Evolutionary conservation across 2,797 vertebrate genomes (phyloP), one percentile per base, ranked within the genome.

Genomic region (Brachyrhaphis roseni): DNA sequence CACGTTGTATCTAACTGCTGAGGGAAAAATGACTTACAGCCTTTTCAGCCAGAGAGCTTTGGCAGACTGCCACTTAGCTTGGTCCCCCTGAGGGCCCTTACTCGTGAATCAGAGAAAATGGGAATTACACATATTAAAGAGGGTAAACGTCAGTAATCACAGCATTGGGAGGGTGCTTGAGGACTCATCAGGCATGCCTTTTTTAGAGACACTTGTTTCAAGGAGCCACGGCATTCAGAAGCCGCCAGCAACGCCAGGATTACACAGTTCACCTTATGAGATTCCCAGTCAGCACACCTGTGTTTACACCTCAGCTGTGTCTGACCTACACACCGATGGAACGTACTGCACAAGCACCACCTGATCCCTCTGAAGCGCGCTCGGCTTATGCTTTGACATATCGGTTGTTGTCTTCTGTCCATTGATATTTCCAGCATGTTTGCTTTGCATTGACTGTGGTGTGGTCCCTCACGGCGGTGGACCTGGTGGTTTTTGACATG

Each of bases 111-210:
- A 94, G 92, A 94, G 94, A 95, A 95, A 96, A 95, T 94, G 93
- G 94, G 95, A 96, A 95, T 96, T 96, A 95, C 95, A 95, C 94
- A 95, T 95, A 96, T 96, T 96, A 95, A 96, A 96, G 94, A 94
- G 95, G 95, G 92, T 96, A 95, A 96, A 95, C 93, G 93, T 93
- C 94, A 92, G 95, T 95, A 96, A 96, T 96, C 95, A 95, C 93
- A 92, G 92, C 91, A 75, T 89, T 90, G 93, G 92, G 93, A 95
- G 92, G 91, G 93, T 90, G 91, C 92, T 92, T 79, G 87, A 94
- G 92, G 93, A 95, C 93, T 95, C 94, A 93, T 94, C 92, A 91
- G 89, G 87, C 89, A 88, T 80, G 72, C 91, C 90, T 92, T 91
- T 93, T 94, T 93, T 89, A 89, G 89, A 91, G 90, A 90, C 92